These are phyloP conservation scores for Nebria salina DNA, from an alignment of 2,888 invertebrate genomes.

Conservation along the genomic window DNA sequence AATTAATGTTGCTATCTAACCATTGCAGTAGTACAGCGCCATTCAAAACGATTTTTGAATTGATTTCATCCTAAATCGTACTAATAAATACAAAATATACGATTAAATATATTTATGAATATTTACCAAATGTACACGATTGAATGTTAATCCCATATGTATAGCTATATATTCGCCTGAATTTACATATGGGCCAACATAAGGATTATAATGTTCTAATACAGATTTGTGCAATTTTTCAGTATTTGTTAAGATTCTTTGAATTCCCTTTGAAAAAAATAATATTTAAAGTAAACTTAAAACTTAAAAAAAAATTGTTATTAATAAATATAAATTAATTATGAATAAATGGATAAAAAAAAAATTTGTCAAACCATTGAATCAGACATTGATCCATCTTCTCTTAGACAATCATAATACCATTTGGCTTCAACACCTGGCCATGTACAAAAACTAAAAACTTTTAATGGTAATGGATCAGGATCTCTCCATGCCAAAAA, in stretches of 20 bases:
- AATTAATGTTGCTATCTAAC: constrained; percentile 70
- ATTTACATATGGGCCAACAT: constrained; percentile 57
- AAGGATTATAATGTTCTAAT: constrained; percentile 64
- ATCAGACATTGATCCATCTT: constrained; percentile 55
- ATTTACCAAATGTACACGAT: constrained; percentile 56
- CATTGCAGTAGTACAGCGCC: constrained; percentile 65
- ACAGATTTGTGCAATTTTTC: constrained; percentile 67
- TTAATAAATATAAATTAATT: too few relatives aligned
- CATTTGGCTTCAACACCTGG: constrained; percentile 73
- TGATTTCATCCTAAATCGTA: constrained; percentile 56
- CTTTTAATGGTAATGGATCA: constrained; percentile 69
- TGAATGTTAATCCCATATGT: constrained; percentile 53
- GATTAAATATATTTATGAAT: constrained; percentile 27
- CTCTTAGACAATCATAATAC: constrained; percentile 71
- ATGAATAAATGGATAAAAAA: background rate
- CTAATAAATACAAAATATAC: constrained; percentile 38
- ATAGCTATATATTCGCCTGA: constrained; percentile 53
- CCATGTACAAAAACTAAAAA: constrained; percentile 77
- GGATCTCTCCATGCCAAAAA: constrained; percentile 70
- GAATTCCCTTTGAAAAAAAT: constrained; percentile 58
- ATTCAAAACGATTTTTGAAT: constrained; percentile 56
- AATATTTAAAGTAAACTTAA: background rate
- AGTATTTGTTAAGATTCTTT: constrained; percentile 62
- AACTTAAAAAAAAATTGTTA: too few relatives aligned
- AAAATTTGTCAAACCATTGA: constrained; percentile 49